Conservation (phyloP, 2,113 vertebrate species). For the Brachionichthys hirsutus region DNA sequence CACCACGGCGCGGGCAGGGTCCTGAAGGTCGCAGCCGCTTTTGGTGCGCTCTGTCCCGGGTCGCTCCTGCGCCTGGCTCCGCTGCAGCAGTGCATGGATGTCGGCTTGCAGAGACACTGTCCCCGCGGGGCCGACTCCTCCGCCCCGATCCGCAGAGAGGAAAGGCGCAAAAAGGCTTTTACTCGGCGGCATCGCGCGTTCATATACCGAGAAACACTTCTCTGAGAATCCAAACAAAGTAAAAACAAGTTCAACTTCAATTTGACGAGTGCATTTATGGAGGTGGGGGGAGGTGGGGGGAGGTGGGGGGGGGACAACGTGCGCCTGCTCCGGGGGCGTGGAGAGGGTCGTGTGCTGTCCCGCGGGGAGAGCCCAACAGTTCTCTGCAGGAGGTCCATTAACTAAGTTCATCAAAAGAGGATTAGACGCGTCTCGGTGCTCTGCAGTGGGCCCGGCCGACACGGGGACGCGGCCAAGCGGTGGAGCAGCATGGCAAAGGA, state of each 20-base stretch:
- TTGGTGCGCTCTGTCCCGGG: slow-evolving; percentile 13
- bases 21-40: slow-evolving; percentile 37
- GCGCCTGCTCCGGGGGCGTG: slow-evolving; percentile 67
- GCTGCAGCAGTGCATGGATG: slow-evolving; percentile 53
- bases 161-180: slow-evolving; percentile 51
- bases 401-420: slow-evolving; percentile 81
- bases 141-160: slow-evolving; percentile 27
- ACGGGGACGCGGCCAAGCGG: slow-evolving; percentile 31
- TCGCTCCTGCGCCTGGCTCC: slow-evolving; percentile 37
- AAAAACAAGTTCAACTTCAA: slow-evolving; percentile 9
- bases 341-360: slow-evolving; percentile 74
- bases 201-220: not conserved
- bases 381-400: slow-evolving; percentile 71
- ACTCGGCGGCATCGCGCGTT: slow-evolving; percentile 56
- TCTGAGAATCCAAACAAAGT: not conserved
- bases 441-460: slow-evolving; percentile 45
- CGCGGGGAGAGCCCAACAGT: slow-evolving; percentile 66
- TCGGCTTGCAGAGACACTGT: slow-evolving; percentile 24
- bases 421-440: slow-evolving; percentile 76
- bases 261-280: slow-evolving; percentile 48
- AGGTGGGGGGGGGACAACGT: slow-evolving; percentile 33
- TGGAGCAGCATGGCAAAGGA: not conserved
- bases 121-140: slow-evolving; percentile 10
- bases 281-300: not conserved
- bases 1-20: slow-evolving; percentile 61